Conservation (phyloP, 2,113 vertebrate species). For the Steatornis caripensis region DNA sequence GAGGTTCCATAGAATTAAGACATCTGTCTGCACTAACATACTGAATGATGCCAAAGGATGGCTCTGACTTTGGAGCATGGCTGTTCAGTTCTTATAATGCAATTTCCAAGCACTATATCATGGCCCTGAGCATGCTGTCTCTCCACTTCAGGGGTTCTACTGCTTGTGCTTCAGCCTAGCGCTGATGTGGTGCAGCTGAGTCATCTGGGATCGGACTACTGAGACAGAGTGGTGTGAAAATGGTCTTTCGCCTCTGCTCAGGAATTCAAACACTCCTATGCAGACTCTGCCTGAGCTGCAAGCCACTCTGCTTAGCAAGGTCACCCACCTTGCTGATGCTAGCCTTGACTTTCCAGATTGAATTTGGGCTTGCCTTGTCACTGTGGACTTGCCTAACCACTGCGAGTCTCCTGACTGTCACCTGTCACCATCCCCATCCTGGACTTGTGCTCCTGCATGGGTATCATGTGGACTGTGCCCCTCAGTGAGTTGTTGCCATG, state of each 20-base stretch:
- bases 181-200: not conserved
- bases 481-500: not conserved
- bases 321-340: not conserved
- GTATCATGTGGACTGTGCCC: not conserved
- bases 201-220: not conserved
- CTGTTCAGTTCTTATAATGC: not conserved
- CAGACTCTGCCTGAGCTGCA: not conserved
- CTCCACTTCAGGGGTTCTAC: rapidly evolving
- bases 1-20: not conserved
- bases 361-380: not conserved
- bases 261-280: not conserved
- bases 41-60: not conserved
- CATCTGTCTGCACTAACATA: not conserved
- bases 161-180: not conserved
- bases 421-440: not conserved
- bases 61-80: not conserved
- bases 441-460: not conserved
- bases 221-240: not conserved
- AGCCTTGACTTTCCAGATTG: not conserved
- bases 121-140: not conserved
- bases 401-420: not conserved
- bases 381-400: not conserved
- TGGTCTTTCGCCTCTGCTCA: rapidly evolving
- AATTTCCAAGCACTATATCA: not conserved
- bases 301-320: rapidly evolving